Evolutionary conservation across 1,140 invertebrate species (phyloP), one percentile per base, ranked within the genome.

Genomic region (Chironomus striatipennis): DNA sequence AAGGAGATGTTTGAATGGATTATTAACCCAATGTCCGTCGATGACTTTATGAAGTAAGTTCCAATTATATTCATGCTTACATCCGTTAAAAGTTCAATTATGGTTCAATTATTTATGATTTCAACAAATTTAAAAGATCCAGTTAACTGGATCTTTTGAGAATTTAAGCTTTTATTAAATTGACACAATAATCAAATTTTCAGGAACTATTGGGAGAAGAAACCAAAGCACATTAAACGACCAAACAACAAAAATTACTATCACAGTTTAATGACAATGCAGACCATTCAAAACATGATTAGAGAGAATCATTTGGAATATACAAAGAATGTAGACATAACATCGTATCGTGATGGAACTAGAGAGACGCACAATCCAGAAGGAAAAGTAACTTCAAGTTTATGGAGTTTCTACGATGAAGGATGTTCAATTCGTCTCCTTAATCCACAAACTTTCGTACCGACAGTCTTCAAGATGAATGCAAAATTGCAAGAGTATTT

Each of bases 401-500:
- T 98, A 0, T 98, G 96, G 95, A 93, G 96, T 83, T 93, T 89
- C 82, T 98, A 95, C 82, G 83, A 87, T 75, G 93, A 95, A 80
- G 95, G 95, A 0, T 97, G 95, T 81, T 97, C 95, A 76, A 84
- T 99, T 18, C 87, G 97, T 74, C 84, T 99, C 77, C 83, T 98
- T 10, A 99, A 98, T 85, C 98, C 98, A 3, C 97, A 97, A 79
- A 93, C 92, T 0, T 99, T 93, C 80, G 87, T 93, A 73, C 79
- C 85, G 4, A 84, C 84, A 73, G 77, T 92, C 43, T 87, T 90
- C 77, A 78, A 84, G 17, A 74, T 91, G 4, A 88, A 90, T 83
- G 83, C 92, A n/a, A 88, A 88, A 9, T 82, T 99, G 73, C 97
- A 99, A 84, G 97, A 99, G 83, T 93, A 89, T 80, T 98, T 99